Conservation (phyloP, 2,113 vertebrate genomes). For the human region GRCh38 chr5:109627001-109627500, state of each 20-base stretch:
- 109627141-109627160: no score
- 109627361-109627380: background rate
- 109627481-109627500: background rate
- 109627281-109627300: background rate
- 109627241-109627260: background rate
- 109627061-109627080: no score
- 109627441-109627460: background rate
- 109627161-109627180: no score
- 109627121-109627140: no score
- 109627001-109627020: no score
- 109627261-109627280: background rate
- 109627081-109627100: no score
- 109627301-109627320: background rate
- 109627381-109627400: background rate
- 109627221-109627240: background rate
- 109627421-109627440: background rate
- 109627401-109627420: background rate
- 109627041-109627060: no score
- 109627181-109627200: no score
- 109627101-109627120: no score
- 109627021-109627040: no score
- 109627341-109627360: background rate
- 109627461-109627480: background rate
- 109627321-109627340: background rate
- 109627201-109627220: no score